Conservation (phyloP, 2,113 vertebrate genomes). For the Pagrus major region DNA sequence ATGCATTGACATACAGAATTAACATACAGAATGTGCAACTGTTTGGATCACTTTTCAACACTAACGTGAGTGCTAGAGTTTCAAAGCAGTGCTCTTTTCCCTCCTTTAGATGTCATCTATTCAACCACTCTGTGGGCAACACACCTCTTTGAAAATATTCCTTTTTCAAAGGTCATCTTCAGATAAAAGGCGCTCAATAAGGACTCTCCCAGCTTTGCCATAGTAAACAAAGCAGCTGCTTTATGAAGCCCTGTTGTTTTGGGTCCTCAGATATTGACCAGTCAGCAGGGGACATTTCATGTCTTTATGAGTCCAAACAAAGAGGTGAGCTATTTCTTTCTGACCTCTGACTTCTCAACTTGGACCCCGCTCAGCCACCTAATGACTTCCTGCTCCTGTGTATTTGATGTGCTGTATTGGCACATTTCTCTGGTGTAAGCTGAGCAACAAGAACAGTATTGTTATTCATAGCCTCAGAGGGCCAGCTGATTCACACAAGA, state of each 20-base stretch:
- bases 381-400: constrained; percentile 62
- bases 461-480: constrained; percentile 30
- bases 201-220: neutral
- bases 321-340: constrained; percentile 38
- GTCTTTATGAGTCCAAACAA: constrained; percentile 49
- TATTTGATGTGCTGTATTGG: constrained; percentile 48
- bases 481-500: constrained; percentile 2
- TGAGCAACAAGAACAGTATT: constrained; percentile 25
- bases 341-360: constrained; percentile 61
- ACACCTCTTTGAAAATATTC: neutral
- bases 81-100: constrained; percentile 22
- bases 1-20: neutral
- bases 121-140: neutral
- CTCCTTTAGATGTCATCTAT: constrained; percentile 2
- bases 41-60: neutral
- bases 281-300: constrained; percentile 44
- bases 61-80: constrained; percentile 1
- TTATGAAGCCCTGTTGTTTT: constrained; percentile 6
- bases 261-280: constrained; percentile 33
- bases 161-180: constrained; percentile 21
- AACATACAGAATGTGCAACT: neutral
- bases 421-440: constrained; percentile 20
- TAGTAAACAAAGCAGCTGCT: constrained; percentile 23
- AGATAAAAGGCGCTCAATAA: constrained; percentile 27
- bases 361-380: constrained; percentile 32